A percentile compares a stretch with the other conserved stretches of the same genome.
Evolutionary conservation across 2,113 vertebrate species (phyloP).

Genomic region (Bambusicola thoracicus): DNA sequence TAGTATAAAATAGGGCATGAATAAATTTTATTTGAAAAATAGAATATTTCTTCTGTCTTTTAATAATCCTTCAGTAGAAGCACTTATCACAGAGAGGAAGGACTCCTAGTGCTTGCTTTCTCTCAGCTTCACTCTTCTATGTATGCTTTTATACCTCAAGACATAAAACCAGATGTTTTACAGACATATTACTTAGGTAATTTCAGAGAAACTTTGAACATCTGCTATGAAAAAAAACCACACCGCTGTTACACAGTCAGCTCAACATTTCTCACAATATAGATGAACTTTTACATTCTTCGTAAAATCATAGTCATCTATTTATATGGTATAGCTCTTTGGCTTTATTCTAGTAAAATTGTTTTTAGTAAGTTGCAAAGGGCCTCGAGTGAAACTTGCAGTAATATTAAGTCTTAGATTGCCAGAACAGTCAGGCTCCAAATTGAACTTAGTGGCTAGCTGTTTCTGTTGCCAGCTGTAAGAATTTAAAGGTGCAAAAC

Average conservation of each 20-base stretch:
- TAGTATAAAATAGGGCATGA: not conserved
- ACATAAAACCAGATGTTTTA: not conserved
- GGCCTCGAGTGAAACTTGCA: not conserved
- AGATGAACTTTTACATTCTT: not conserved
- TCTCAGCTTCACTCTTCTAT: not conserved
- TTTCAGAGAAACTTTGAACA: not conserved
- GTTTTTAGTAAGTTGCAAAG: not conserved
- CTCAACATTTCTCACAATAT: not conserved
- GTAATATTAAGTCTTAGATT: not conserved
- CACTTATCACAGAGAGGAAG: not conserved
- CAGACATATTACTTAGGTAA: not conserved
- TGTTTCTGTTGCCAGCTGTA: not conserved
- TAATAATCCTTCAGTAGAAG: not conserved
- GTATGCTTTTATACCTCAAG: not conserved
- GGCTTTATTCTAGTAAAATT: not conserved
- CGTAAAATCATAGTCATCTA: not conserved
- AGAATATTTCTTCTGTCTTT: not conserved
- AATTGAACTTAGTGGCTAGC: not conserved
- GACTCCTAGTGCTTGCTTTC: not conserved
- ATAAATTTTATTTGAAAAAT: not conserved
- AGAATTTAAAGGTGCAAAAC: not conserved
- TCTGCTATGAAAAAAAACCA: not conserved
- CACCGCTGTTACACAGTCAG: not conserved
- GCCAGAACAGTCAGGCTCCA: not conserved
- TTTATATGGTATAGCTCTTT: not conserved